A percentile compares a stretch with the other conserved stretches of the same genome.
phyloP scores from a whole-genome alignment of 2,888 invertebrate species.

The Galerucella calmariensis region DNA sequence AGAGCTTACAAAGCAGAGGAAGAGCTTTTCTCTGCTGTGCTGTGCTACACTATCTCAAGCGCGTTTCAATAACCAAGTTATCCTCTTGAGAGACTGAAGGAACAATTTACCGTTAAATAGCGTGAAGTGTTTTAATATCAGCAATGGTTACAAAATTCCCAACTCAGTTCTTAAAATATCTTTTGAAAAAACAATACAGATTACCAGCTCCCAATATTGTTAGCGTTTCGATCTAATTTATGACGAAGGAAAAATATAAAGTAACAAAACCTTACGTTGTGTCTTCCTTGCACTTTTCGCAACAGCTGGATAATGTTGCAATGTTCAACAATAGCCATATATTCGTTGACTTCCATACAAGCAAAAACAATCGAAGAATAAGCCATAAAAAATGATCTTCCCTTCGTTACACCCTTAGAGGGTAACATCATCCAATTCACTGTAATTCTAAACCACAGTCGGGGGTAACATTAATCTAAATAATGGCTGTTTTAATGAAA shows the following conservation, averaged over 20 bases:
- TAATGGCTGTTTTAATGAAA: conserved; percentile 66
- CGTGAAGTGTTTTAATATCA: too few species aligned
- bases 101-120: too few species aligned
- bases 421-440: conserved; percentile 38
- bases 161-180: too few species aligned
- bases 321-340: conserved; percentile 8
- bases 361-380: conserved; percentile 29
- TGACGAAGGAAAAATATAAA: not conserved
- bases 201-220: too few species aligned
- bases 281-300: not conserved
- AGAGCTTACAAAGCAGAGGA: too few species aligned
- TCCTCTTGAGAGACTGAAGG: too few species aligned
- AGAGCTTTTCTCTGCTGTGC: too few species aligned
- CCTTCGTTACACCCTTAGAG: conserved; percentile 2
- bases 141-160: too few species aligned
- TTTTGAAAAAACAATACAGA: too few species aligned
- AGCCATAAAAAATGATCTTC: conserved; percentile 34
- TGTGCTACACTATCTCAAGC: too few species aligned
- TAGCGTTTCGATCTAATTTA: not conserved
- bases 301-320: conserved; percentile 16
- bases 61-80: too few species aligned
- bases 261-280: not conserved
- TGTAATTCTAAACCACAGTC: conserved; percentile 64
- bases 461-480: conserved; percentile 67
- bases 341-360: conserved; percentile 27